Base-by-base conservation (phyloP, 2,797 vertebrate genomes). In the Ibycter americanus region DNA sequence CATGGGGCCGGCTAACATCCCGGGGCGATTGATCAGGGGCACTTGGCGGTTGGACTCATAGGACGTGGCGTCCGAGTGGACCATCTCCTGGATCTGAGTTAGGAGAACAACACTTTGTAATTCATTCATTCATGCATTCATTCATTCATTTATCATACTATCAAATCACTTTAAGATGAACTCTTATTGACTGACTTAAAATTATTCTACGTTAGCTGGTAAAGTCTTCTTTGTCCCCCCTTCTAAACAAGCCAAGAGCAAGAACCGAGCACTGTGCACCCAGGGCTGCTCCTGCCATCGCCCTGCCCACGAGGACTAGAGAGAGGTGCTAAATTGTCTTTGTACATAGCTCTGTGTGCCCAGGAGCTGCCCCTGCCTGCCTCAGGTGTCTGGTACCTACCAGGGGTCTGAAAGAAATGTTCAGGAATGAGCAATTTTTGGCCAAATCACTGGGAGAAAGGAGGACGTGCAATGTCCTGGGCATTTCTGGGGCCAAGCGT, bases 51-150 rank as follows among this genome's bases (percentile, higher is more conserved):
- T 98, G 11, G 98, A 98, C 96, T 99, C 99, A 46, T 99, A 99
- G 98, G 98, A 98, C 19, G 98, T 96, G 95, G 98, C 98, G 7
- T 99, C 99, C 26, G 99, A 99, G 98, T 99, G 99, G 97, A 99
- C 99, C 99, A 99, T 99, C 98, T 99, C 99, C 98, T 99, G 99
- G 98, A 99, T 99, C 99, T 99, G 97, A 95, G 94, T 26, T 74
- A 74, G 90, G 79, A 95, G 70, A 90, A 97, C 12, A 96, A 32
- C 74, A 62, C 77, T 38, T 29, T 4, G 73, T 91, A 34, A 94
- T 90, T n/a, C n/a, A 44, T 67, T 78, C 44, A 42, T 65, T 42
- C 59, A 44, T 67, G n/a, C n/a, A n/a, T n/a, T n/a, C n/a, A 44
- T 67, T 78, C 44, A 42, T 65, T 42, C 59, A 44, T 67, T 78